phyloP scores from a whole-genome alignment of 2,888 invertebrate species.

The Dichetophora obliterata region DNA sequence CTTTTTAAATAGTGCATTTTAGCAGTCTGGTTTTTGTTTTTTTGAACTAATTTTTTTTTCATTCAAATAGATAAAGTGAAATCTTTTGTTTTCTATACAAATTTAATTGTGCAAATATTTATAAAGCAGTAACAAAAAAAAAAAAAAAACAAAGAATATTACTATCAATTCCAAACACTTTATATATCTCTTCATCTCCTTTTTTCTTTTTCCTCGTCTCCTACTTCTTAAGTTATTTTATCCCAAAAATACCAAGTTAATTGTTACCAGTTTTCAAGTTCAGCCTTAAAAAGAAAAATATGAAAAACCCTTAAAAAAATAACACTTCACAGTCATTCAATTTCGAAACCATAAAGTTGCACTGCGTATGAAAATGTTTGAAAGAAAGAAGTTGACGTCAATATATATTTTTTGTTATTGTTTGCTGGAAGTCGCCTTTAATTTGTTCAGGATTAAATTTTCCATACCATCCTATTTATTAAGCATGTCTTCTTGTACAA shows the following conservation, averaged over 20 bases:
- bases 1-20: no score
- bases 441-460: slow-evolving; percentile 13
- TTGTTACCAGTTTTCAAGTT: not conserved
- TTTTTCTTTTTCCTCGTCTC: no score
- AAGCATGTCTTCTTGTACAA: not conserved
- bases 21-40: no score
- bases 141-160: not conserved
- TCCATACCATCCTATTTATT: not conserved
- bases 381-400: not conserved
- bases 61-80: no score
- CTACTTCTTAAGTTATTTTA: no score
- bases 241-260: not conserved
- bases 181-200: no score
- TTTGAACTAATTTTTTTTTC: no score
- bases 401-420: not conserved
- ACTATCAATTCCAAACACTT: not conserved
- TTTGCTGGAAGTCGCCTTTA: not conserved
- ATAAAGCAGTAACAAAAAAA: not conserved
- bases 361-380: not conserved
- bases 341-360: not conserved
- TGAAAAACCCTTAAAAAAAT: not conserved
- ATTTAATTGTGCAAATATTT: no score
- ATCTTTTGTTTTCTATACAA: no score
- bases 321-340: slow-evolving; percentile 9
- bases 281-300: not conserved